These are phyloP conservation scores for Hesperia comma DNA, from an alignment of 2,888 invertebrate genomes.

Conservation along the genomic window DNA sequence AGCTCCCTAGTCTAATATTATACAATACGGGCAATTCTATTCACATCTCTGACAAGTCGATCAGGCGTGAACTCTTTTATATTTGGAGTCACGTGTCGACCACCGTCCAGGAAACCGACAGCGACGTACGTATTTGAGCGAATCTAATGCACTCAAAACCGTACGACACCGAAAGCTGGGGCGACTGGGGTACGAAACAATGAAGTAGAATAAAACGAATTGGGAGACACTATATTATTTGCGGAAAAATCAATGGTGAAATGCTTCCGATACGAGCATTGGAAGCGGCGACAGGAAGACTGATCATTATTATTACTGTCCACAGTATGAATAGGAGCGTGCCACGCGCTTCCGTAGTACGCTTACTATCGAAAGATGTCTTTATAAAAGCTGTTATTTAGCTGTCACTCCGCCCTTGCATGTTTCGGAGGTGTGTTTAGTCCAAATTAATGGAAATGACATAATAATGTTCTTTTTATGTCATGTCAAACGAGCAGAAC, in stretches of 20 bases:
- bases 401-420: constrained; percentile 52
- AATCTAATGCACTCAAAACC: constrained; percentile 81
- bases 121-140: constrained; percentile 75
- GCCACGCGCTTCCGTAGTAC: constrained; percentile 63
- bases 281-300: constrained; percentile 70
- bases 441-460: constrained; percentile 28
- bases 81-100: constrained; percentile 78
- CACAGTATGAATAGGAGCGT: constrained; percentile 65
- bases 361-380: constrained; percentile 67
- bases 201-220: constrained; percentile 49
- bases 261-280: constrained; percentile 68
- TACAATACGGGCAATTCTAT: constrained; percentile 80
- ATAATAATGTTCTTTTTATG: constrained; percentile 5
- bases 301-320: constrained; percentile 78
- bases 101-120: constrained; percentile 76
- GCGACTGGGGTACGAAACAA: constrained; percentile 53
- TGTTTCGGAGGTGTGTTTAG: constrained; percentile 17
- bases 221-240: constrained; percentile 71
- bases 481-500: background rate
- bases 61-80: constrained; percentile 82
- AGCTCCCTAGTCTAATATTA: constrained; percentile 66
- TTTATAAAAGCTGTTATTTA: constrained; percentile 76
- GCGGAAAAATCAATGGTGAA: constrained; percentile 82
- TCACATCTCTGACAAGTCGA: constrained; percentile 73
- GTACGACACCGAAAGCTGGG: constrained; percentile 62